Conservation (phyloP, 2,888 invertebrate species). For the Gerris lacustris region DNA sequence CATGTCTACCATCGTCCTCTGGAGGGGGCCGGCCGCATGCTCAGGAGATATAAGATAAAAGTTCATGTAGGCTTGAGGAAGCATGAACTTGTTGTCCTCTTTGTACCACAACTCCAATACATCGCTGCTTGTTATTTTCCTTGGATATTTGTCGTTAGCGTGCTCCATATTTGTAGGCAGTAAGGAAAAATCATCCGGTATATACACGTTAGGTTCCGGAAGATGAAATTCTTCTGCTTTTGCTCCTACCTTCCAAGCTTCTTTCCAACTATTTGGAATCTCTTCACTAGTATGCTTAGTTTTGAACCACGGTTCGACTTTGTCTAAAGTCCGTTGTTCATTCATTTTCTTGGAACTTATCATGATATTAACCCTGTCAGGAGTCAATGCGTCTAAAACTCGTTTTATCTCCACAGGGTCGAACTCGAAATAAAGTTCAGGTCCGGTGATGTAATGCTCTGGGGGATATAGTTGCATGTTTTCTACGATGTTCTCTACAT, state of each 20-base stretch:
- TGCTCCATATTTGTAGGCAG: slow-evolving; percentile 38
- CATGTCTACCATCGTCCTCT: slow-evolving; percentile 47
- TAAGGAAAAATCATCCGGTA: slow-evolving; percentile 57
- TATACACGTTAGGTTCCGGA: slow-evolving; percentile 56
- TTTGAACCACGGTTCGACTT: slow-evolving; percentile 70
- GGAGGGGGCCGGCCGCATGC: slow-evolving; percentile 37
- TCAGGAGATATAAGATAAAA: slow-evolving; percentile 61
- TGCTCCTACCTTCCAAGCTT: slow-evolving; percentile 48
- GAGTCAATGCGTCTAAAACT: slow-evolving; percentile 46
- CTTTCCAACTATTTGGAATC: slow-evolving; percentile 50
- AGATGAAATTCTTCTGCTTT: slow-evolving; percentile 50
- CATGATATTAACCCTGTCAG: slow-evolving; percentile 57
- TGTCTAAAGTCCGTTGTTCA: slow-evolving; percentile 44
- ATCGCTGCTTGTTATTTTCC: slow-evolving; percentile 44
- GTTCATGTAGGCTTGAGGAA: slow-evolving; percentile 62
- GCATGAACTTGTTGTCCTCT: slow-evolving; percentile 65
- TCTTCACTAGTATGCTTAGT: slow-evolving; percentile 58
- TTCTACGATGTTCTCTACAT: slow-evolving; percentile 63
- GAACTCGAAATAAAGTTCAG: slow-evolving; percentile 61
- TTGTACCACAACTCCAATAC: slow-evolving; percentile 67
- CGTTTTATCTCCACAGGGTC: slow-evolving; percentile 46
- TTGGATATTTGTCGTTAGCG: slow-evolving; percentile 42
- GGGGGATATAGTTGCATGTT: slow-evolving; percentile 71
- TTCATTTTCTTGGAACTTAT: slow-evolving; percentile 51
- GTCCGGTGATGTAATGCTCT: slow-evolving; percentile 64